Base-by-base conservation (phyloP, 1,140 invertebrate genomes). In the Physella acuta region DNA sequence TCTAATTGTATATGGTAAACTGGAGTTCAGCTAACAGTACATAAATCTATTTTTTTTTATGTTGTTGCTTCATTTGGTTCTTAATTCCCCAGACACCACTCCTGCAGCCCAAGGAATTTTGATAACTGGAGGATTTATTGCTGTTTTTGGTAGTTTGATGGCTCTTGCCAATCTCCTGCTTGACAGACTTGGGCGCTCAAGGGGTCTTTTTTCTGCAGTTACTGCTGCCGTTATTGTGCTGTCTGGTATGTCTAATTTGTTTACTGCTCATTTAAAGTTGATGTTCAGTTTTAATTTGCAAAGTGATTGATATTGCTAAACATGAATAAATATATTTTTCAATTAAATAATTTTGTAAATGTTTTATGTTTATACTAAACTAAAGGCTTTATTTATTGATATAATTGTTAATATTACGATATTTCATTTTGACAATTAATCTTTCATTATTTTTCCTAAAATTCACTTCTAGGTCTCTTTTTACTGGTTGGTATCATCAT, bases 41-140 rank as follows among this genome's bases (percentile, higher is more conserved):
- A 8, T 55, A 55, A 55, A 30, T 55, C 8, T 30, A 8, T 55
- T 14, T 55, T 55, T 55, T 55, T 55, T 30, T 20, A 55, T 55
- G 8, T 55, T n/a, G n/a, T 24, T 20, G 5, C 53, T 14, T 30
- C 8, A 8, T 8, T 31, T 24, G 17, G 17, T 60, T 60, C 24
- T 63, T 51, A 31, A 11, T 36, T 64, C 20, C 31, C 33, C 62
- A 64, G 62, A 64, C 52, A 16, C 62, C 11, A 26, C 37, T 28
- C 44, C 39, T 4, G 62, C 62, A 52, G 62, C 37, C n/a, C 26
- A 52, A 34, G 62, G 62, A 33, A 30, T 64, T 20, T 34, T 64
- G 30, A 53, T 64, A 53, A 52, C 62, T 26, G 62, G 62, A 20
- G 62, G 62, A 3, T 64, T 64, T 64, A 0, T 64, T 2, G 0